Base-by-base conservation (phyloP, 2,113 vertebrate species). In the Ptychochromis oligacanthus region DNA sequence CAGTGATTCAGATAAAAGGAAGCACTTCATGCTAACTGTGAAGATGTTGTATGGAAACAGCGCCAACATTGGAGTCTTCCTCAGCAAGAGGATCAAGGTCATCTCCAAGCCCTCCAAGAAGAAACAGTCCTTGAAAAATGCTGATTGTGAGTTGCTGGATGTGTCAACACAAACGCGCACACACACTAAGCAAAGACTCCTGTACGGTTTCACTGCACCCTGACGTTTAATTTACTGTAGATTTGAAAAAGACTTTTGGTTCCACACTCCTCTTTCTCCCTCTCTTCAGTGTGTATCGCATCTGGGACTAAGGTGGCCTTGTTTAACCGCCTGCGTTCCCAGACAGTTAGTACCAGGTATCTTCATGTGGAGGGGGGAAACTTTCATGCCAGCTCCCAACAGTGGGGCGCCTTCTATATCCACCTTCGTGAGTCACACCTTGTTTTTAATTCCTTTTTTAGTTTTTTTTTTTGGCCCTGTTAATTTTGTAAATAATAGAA, bases 81-180 rank as follows among this genome's bases (percentile, higher is more conserved):
- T 98, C 89, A 99, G 98, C 93, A 99, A 98, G 91, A 94, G 97
- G 91, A 99, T 99, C 93, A 99, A 99, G 95, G 98, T 99, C 89
- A 99, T 98, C 93, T 99, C 98, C 90, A 99, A 99, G 88, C 98
- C 98, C 86, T 99, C 98, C 89, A 99, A 99, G 94, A 99, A 99
- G 96, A 99, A 99, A 81, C 98, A 99, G 93, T 99, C 98, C 22
- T 90, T 99, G 93, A 99, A 99, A 96, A 99, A 99, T 83, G 97
- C 98, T 77, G 98, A 99, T 93, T 92, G 98, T 99, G 94, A 96
- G 98, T 97, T 86, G 78, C 10, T 38, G 31, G 4, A 36, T 12
- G 15, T 26, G 40, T 22, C 38, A 1, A 12, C 3, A 49, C 31
- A 49, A 2, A 7, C 24, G 55, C 18, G 24, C 20, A 59, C 24